A percentile compares a stretch with the other conserved stretches of the same genome.
Conservation (phyloP, 2,888 invertebrate genomes). For the Agrotis puta region DNA sequence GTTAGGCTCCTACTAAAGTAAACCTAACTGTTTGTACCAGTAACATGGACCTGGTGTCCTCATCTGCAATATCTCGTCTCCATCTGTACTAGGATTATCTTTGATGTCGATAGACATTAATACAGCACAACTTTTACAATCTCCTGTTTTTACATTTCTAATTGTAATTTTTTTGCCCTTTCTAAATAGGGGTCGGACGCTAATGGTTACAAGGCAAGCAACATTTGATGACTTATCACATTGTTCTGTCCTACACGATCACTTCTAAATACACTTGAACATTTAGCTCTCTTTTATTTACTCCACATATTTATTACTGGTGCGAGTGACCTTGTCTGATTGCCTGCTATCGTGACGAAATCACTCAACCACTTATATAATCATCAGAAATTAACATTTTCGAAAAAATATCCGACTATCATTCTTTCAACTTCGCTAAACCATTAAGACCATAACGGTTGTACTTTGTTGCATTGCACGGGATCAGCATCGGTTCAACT, state of each 20-base stretch:
- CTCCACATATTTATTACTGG: neutral
- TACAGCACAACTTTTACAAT: neutral
- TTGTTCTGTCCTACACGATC: conserved; percentile 6
- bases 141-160: neutral
- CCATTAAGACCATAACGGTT: no score
- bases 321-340: neutral
- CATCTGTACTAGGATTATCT: neutral
- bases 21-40: no score
- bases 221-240: conserved; percentile 11
- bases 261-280: neutral
- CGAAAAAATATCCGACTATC: no score
- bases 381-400: no score
- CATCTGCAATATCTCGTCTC: neutral
- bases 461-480: no score
- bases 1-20: neutral
- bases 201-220: conserved; percentile 61
- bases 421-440: no score
- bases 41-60: neutral
- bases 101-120: neutral
- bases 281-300: neutral
- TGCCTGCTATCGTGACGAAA: neutral
- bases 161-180: conserved; percentile 18
- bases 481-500: no score
- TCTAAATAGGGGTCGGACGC: conserved; percentile 70
- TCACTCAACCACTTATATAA: neutral